phyloP scores from a whole-genome alignment of 2,888 invertebrate genomes.

The Ophion slaviceki region DNA sequence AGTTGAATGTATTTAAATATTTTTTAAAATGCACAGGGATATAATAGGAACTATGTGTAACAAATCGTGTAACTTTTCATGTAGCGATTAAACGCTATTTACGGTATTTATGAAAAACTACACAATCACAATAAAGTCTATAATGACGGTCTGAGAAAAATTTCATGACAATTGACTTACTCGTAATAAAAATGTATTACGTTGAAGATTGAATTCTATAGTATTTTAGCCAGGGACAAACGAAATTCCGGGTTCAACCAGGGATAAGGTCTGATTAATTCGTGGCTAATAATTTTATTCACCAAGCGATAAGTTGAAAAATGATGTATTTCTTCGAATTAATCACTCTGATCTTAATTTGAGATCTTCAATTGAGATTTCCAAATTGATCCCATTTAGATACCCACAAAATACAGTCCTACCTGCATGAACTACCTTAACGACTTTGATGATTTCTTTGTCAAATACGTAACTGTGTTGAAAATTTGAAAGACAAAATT shows the following conservation, averaged over 20 bases:
- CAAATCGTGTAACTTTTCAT: slow-evolving; percentile 12
- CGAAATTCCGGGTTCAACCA: background rate
- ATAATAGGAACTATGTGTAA: slow-evolving; percentile 9
- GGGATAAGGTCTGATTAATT: too few species aligned
- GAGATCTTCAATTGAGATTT: too few species aligned
- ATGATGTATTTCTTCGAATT: too few species aligned
- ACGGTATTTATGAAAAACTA: slow-evolving; percentile 16
- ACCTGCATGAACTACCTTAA: too few species aligned
- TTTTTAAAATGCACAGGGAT: background rate
- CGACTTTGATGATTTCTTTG: too few species aligned
- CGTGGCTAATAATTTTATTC: too few species aligned
- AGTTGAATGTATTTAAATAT: background rate
- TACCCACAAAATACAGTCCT: too few species aligned
- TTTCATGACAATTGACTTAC: background rate
- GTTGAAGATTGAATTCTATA: background rate
- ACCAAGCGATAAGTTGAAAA: too few species aligned
- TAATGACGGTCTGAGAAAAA: background rate
- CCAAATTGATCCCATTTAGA: too few species aligned
- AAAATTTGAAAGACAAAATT: too few species aligned
- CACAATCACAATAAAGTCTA: background rate
- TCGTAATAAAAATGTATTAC: background rate
- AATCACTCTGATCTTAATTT: too few species aligned
- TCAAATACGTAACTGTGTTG: too few species aligned
- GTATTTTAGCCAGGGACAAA: background rate
- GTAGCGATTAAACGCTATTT: slow-evolving; percentile 6